A percentile compares a stretch with the other conserved stretches of the same genome.
Conservation (phyloP, 1,140 invertebrate species). For the Eurytemora carolleeae region DNA sequence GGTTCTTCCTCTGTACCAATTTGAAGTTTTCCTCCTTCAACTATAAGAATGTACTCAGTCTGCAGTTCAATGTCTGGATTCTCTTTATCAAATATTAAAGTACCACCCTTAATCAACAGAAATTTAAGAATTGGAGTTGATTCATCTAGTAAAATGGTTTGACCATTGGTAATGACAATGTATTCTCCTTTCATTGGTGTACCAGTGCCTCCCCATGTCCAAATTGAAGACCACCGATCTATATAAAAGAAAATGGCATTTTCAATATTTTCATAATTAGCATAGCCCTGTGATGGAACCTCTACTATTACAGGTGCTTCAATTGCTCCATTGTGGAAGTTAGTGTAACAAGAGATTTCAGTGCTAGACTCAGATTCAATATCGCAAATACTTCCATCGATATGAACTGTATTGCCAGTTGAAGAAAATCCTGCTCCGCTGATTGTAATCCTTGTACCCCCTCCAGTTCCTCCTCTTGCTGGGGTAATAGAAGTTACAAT, state of each 20-base stretch:
- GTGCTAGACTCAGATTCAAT: conserved; percentile 11
- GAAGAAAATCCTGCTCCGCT: conserved; percentile 16
- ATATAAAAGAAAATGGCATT: conserved; percentile 16
- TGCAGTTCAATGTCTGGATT: background rate
- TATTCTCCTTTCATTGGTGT: conserved; percentile 13
- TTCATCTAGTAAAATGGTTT: conserved; percentile 17
- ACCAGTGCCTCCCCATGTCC: conserved; percentile 15
- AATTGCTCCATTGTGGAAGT: conserved; percentile 13
- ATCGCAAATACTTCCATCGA: conserved; percentile 15
- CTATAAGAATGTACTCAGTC: background rate
- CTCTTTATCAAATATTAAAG: background rate
- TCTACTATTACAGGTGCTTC: conserved; percentile 6
- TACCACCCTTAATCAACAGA: conserved; percentile 16
- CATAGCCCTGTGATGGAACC: conserved; percentile 9
- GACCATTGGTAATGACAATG: conserved; percentile 14
- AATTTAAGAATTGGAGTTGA: conserved; percentile 14
- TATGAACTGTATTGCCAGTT: conserved; percentile 13
- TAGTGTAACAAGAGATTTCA: conserved; percentile 13
- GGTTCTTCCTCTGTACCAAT: background rate
- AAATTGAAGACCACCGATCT: conserved; percentile 16
- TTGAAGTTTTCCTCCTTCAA: background rate
- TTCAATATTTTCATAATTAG: background rate
- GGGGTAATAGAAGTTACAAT: conserved; percentile 9
- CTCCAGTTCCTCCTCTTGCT: conserved; percentile 16
- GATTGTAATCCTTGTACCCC: conserved; percentile 16